Evolutionary conservation across 2,888 invertebrate genomes (phyloP).

Genomic region (Scaptomyza tumidula): DNA sequence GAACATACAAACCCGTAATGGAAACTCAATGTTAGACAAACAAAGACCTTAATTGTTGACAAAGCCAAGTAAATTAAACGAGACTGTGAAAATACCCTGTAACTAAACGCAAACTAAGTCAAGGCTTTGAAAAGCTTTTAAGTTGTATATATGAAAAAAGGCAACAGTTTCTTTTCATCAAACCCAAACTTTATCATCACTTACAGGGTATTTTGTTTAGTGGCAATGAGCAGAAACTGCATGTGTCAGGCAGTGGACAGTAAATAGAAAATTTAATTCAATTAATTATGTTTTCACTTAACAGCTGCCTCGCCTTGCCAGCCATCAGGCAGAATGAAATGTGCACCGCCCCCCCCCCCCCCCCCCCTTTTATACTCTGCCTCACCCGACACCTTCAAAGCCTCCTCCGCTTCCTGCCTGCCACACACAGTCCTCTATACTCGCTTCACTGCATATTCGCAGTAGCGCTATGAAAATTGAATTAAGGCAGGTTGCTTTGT

Average conservation of each 20-base stretch:
- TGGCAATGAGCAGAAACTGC: slow-evolving; percentile 5
- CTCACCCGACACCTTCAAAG: neutral
- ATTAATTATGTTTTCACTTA: slow-evolving; percentile 79
- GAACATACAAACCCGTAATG: slow-evolving; percentile 7
- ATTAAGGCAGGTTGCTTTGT: slow-evolving; percentile 63
- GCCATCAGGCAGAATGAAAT: slow-evolving; percentile 1
- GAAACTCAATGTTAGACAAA: slow-evolving; percentile 1
- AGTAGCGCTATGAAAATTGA: slow-evolving; percentile 61
- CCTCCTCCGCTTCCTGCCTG: neutral
- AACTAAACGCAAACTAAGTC: too few relatives aligned
- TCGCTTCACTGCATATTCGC: slow-evolving; percentile 17
- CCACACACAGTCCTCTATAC: neutral
- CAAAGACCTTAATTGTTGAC: slow-evolving; percentile 11
- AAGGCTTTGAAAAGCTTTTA: too few relatives aligned
- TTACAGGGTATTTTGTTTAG: slow-evolving; percentile 9
- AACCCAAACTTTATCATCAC: too few relatives aligned
- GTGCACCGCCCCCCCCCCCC: neutral
- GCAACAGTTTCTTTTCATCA: too few relatives aligned
- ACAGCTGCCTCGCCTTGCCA: slow-evolving; percentile 29
- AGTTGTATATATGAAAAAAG: too few relatives aligned
- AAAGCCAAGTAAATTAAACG: too few relatives aligned
- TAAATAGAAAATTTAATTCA: slow-evolving; percentile 79
- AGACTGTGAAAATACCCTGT: neutral
- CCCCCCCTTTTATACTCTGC: neutral
- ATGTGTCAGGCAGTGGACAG: slow-evolving; percentile 34